Conservation (phyloP, 1,140 invertebrate genomes). For the Zaprionus ghesquierei region DNA sequence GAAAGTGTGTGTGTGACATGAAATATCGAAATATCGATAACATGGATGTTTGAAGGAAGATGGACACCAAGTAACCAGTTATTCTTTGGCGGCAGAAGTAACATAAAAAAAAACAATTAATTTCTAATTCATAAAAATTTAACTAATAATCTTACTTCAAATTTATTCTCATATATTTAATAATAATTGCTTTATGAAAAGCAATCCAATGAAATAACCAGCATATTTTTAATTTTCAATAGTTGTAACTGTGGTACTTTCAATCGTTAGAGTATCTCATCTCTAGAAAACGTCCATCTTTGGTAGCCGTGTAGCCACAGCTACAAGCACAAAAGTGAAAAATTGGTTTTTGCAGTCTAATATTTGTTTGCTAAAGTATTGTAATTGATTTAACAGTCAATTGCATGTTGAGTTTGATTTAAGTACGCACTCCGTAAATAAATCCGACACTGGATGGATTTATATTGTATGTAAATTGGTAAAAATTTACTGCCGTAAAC, state of each 20-base stretch:
- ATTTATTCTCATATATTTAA: not conserved
- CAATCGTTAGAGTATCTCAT: not conserved
- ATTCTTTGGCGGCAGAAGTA: not conserved
- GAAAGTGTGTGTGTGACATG: not conserved
- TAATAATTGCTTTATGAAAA: not conserved
- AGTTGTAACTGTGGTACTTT: not conserved
- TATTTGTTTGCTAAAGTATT: constrained; percentile 21
- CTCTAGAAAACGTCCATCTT: constrained; percentile 9
- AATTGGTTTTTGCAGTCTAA: constrained; percentile 17
- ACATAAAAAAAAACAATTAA: not conserved
- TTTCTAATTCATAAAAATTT: too few relatives aligned
- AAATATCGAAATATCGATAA: not conserved
- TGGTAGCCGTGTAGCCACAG: constrained; percentile 17
- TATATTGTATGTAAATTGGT: constrained; percentile 29
- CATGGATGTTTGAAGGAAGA: not conserved
- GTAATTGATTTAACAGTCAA: constrained; percentile 9
- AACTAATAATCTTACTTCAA: not conserved
- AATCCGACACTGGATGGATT: constrained; percentile 40
- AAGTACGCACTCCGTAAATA: constrained; percentile 7
- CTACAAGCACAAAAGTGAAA: constrained; percentile 45
- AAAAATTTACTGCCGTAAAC: constrained; percentile 43
- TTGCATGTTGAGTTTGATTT: constrained; percentile 17
- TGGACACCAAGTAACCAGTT: not conserved
- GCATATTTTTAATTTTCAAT: not conserved
- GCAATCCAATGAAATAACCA: not conserved